Conservation (phyloP, 2,113 vertebrate genomes). For the Chinchilla lanigera region DNA sequence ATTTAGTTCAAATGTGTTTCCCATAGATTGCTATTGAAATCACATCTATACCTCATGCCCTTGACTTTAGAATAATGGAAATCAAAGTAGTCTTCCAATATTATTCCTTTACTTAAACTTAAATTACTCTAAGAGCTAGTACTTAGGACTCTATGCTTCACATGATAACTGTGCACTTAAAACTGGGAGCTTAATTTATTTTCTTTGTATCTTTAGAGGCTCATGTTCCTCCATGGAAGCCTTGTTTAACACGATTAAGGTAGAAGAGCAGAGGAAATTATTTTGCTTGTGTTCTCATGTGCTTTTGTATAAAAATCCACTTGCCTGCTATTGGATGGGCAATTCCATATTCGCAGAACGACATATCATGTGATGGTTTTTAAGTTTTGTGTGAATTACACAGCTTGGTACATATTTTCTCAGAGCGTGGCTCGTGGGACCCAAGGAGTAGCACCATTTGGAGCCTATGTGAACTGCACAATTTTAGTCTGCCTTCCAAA, state of each 20-base stretch:
- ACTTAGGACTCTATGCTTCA: not conserved
- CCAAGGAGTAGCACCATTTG: not conserved
- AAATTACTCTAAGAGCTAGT: not conserved
- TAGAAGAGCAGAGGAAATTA: not conserved
- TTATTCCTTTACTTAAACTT: not conserved
- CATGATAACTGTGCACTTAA: not conserved
- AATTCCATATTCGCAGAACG: not conserved
- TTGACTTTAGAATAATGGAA: not conserved
- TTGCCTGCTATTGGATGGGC: not conserved
- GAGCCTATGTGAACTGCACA: not conserved
- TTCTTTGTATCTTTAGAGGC: not conserved
- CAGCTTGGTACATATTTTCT: not conserved
- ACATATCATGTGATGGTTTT: not conserved
- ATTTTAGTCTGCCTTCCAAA: not conserved
- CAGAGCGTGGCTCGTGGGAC: too few relatives aligned
- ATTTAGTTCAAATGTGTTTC: constrained; percentile 7
- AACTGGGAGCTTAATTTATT: too few relatives aligned
- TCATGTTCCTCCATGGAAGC: not conserved
- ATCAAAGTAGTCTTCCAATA: not conserved
- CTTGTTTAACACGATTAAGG: not conserved
- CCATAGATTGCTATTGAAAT: not conserved
- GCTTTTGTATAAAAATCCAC: not conserved
- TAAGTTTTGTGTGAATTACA: too few relatives aligned
- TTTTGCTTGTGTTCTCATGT: not conserved
- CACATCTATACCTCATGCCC: not conserved